phyloP scores from a whole-genome alignment of 2,888 invertebrate genomes.

The Eucera pruinosa region DNA sequence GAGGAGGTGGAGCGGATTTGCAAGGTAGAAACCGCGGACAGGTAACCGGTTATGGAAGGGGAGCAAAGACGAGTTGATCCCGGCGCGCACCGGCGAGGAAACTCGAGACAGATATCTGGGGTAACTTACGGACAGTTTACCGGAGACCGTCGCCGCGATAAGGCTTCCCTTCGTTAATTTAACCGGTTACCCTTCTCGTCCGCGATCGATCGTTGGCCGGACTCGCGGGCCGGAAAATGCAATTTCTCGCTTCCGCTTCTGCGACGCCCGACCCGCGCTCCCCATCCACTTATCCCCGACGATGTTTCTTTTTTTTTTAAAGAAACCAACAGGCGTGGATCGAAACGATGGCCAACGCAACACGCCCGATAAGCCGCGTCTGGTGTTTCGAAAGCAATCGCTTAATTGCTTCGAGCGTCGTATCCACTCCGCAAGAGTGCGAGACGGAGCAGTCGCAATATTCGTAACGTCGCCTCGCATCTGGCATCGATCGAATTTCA shows the following conservation, averaged over 20 bases:
- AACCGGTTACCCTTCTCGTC: constrained; percentile 48
- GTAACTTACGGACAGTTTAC: constrained; percentile 52
- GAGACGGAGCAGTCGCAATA: no score
- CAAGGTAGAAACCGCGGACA: constrained; percentile 9
- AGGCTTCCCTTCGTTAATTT: constrained; percentile 62
- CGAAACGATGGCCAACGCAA: no score
- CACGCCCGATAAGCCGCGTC: neutral
- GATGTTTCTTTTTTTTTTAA: neutral
- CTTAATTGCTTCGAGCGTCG: neutral
- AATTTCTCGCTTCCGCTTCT: constrained; percentile 22
- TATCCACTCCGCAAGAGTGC: neutral
- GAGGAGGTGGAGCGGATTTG: neutral
- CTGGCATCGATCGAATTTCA: no score
- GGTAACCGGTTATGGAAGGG: constrained; percentile 16
- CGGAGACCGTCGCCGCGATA: constrained; percentile 32
- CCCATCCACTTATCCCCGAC: no score
- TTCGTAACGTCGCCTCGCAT: no score
- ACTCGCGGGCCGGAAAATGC: constrained; percentile 5
- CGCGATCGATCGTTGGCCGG: constrained; percentile 13
- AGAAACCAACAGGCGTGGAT: no score
- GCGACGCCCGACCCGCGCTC: neutral
- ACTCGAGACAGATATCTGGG: constrained; percentile 43
- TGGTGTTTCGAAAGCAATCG: neutral
- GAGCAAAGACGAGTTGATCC: constrained; percentile 38
- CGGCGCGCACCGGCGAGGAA: constrained; percentile 19